phyloP scores from a whole-genome alignment of 2,797 vertebrate genomes.

The Sitta carolinensis region DNA sequence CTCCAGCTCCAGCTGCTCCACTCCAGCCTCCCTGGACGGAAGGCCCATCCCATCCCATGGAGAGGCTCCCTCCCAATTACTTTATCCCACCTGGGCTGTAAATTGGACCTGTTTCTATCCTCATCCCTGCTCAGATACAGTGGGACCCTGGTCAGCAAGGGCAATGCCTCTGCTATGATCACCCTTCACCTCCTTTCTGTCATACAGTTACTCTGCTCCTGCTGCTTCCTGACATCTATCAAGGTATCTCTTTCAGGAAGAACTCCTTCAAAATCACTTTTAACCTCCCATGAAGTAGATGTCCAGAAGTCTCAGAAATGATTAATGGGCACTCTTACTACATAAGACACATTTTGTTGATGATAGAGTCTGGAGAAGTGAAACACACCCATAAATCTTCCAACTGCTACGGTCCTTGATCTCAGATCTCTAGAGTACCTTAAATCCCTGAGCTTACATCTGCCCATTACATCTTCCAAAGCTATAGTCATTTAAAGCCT shows the following conservation, averaged over 20 bases:
- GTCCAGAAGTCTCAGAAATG: background rate
- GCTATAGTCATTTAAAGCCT: background rate
- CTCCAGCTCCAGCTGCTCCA: background rate
- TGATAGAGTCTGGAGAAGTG: background rate
- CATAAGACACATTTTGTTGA: background rate
- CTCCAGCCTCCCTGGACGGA: background rate
- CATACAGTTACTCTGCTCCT: background rate
- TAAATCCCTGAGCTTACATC: background rate
- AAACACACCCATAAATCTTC: background rate
- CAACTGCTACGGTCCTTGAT: background rate
- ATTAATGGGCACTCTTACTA: background rate
- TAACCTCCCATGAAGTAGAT: background rate
- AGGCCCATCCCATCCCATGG: too few relatives aligned
- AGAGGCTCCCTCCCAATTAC: too few relatives aligned
- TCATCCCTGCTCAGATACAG: background rate
- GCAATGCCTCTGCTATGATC: background rate
- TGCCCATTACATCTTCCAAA: background rate
- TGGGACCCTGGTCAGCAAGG: background rate
- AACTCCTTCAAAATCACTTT: background rate
- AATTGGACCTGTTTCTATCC: background rate
- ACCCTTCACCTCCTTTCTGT: background rate
- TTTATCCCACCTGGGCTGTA: background rate
- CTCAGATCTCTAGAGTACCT: background rate
- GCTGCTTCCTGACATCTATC: background rate
- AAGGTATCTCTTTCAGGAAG: background rate